Evolutionary conservation across 2,797 vertebrate genomes (phyloP).

Genomic region (Schizothorax lantsangensis): DNA sequence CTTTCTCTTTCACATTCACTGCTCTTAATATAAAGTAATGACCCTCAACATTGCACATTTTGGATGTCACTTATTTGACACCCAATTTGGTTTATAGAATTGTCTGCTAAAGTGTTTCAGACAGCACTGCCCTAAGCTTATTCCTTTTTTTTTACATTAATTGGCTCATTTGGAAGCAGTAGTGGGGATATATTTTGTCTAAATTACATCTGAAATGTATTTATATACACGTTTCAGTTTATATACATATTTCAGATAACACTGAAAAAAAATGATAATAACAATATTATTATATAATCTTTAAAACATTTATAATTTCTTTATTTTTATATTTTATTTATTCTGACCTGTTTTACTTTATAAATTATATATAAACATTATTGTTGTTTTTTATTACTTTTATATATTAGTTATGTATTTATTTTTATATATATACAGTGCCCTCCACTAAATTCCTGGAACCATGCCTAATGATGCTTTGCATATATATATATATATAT

Average conservation of each 20-base stretch:
- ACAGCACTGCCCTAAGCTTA: background rate
- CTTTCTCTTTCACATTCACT: background rate
- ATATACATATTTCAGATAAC: no score
- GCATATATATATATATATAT: no score
- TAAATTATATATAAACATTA: background rate
- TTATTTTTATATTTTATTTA: background rate
- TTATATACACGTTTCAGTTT: background rate
- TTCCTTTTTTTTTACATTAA: background rate
- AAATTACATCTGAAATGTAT: background rate
- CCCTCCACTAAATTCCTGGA: no score
- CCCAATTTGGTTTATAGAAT: slow-evolving; percentile 17
- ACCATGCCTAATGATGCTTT: no score
- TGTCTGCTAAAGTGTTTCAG: background rate
- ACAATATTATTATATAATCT: background rate
- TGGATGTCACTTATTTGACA: slow-evolving; percentile 8
- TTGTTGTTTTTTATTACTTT: no score
- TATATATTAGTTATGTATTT: no score
- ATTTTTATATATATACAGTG: no score
- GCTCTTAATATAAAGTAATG: background rate
- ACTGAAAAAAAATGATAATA: no score
- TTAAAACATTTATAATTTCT: background rate
- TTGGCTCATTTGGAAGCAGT: background rate
- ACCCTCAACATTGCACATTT: background rate
- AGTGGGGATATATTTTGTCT: background rate
- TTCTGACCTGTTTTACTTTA: background rate